These are phyloP conservation scores for Geotrupes spiniger DNA, from an alignment of 2,888 invertebrate genomes.

Conservation along the genomic window DNA sequence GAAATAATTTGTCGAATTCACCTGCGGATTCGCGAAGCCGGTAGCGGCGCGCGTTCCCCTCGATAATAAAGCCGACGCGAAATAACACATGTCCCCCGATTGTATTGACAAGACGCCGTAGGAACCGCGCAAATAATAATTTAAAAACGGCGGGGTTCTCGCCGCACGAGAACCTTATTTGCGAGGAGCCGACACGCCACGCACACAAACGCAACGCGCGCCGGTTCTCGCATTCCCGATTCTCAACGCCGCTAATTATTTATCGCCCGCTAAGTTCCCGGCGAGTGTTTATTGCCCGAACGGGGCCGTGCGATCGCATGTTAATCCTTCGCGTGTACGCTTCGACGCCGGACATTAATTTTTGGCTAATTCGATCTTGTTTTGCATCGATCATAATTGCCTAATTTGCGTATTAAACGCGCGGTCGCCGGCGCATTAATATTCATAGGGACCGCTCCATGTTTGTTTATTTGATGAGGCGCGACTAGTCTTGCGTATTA, in stretches of 20 bases:
- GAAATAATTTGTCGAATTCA: too few relatives aligned
- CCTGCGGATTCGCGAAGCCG: constrained; percentile 18
- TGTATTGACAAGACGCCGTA: constrained; percentile 25
- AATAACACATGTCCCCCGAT: constrained; percentile 23
- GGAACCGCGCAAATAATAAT: constrained; percentile 32
- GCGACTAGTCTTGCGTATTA: too few relatives aligned
- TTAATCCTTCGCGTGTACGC: constrained; percentile 25
- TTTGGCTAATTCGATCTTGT: constrained; percentile 4
- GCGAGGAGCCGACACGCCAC: constrained; percentile 30
- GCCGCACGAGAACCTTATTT: constrained; percentile 25
- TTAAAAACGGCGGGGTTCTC: constrained; percentile 30
- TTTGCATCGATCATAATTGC: neutral
- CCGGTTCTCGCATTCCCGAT: constrained; percentile 33
- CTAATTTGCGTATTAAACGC: too few relatives aligned
- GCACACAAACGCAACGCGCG: constrained; percentile 27
- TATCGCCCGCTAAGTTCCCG: constrained; percentile 31
- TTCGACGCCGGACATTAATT: constrained; percentile 14
- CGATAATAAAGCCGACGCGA: neutral
- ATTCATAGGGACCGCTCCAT: too few relatives aligned
- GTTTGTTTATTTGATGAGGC: too few relatives aligned
- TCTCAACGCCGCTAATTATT: constrained; percentile 36
- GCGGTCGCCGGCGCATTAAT: too few relatives aligned
- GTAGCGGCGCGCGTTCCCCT: neutral
- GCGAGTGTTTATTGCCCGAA: constrained; percentile 24
- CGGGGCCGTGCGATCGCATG: constrained; percentile 26